Evolutionary conservation across 1,140 invertebrate species (phyloP).

Genomic region (Trichoplusia ni): DNA sequence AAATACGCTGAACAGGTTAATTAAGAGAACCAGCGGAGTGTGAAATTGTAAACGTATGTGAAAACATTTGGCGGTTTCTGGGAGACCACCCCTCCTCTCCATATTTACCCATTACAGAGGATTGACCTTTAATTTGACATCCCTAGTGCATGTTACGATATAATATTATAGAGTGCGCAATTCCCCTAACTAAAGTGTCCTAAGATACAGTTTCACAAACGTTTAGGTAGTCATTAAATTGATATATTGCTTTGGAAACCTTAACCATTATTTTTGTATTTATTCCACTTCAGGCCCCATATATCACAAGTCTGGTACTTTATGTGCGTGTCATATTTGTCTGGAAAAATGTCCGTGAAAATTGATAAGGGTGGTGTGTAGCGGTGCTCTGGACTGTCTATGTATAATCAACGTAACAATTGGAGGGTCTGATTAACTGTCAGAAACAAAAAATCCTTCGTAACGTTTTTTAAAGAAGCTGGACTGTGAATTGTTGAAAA

Average conservation of each 20-base stretch:
- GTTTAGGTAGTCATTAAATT: conserved; percentile 22
- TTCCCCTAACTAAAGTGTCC: conserved; percentile 5
- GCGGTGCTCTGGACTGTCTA: neutral
- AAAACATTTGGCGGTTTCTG: conserved; percentile 54
- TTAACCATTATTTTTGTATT: conserved; percentile 13
- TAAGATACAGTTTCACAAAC: conserved; percentile 2
- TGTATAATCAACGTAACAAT: conserved; percentile 40
- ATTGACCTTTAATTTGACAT: conserved; percentile 20
- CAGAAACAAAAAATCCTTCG: conserved; percentile 45
- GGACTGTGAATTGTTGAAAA: conserved; percentile 53
- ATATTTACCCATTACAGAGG: conserved; percentile 27
- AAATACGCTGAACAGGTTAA: conserved; percentile 62
- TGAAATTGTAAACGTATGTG: conserved; percentile 67
- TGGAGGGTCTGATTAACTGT: conserved; percentile 42
- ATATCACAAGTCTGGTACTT: neutral
- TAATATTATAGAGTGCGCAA: neutral
- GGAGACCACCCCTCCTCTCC: neutral
- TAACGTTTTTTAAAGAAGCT: conserved; percentile 43
- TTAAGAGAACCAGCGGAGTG: conserved; percentile 58
- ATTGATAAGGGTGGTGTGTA: neutral
- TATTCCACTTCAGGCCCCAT: conserved; percentile 2
- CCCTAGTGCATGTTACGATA: neutral
- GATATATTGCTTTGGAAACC: conserved; percentile 12
- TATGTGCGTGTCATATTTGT: neutral
- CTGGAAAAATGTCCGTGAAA: neutral